Evolutionary conservation across 2,113 vertebrate species (phyloP).

Genomic region (Hemibates koningsi): DNA sequence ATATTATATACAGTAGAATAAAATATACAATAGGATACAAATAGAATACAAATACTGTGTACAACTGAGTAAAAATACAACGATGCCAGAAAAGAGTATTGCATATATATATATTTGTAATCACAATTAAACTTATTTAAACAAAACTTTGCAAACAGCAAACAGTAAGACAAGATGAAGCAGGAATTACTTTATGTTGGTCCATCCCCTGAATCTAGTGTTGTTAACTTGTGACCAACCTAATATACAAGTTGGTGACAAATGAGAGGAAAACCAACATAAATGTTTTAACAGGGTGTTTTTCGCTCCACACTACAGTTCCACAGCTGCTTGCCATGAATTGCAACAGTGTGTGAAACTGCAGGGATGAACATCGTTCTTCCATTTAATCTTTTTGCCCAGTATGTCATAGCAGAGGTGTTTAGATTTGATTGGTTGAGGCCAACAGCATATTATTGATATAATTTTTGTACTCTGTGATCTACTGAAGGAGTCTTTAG

Average conservation of each 20-base stretch:
- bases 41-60: too few relatives aligned
- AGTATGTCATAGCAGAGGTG: background rate
- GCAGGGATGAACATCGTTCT: background rate
- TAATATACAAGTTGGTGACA: background rate
- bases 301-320: background rate
- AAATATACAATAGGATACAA: too few relatives aligned
- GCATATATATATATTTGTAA: rapidly evolving
- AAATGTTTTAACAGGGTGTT: background rate
- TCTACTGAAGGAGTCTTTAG: background rate
- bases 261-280: background rate
- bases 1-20: too few relatives aligned
- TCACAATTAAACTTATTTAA: background rate
- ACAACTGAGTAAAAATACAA: too few relatives aligned
- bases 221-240: background rate
- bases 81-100: too few relatives aligned
- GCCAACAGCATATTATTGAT: background rate
- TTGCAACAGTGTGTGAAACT: background rate
- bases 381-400: background rate
- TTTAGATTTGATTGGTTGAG: background rate
- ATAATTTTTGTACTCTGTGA: background rate
- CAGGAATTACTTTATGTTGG: background rate
- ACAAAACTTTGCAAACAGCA: background rate
- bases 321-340: background rate
- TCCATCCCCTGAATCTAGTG: background rate
- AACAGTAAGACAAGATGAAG: background rate